These are phyloP conservation scores for Chaenogobius annularis DNA, from an alignment of 2,113 vertebrate species.

Conservation along the genomic window DNA sequence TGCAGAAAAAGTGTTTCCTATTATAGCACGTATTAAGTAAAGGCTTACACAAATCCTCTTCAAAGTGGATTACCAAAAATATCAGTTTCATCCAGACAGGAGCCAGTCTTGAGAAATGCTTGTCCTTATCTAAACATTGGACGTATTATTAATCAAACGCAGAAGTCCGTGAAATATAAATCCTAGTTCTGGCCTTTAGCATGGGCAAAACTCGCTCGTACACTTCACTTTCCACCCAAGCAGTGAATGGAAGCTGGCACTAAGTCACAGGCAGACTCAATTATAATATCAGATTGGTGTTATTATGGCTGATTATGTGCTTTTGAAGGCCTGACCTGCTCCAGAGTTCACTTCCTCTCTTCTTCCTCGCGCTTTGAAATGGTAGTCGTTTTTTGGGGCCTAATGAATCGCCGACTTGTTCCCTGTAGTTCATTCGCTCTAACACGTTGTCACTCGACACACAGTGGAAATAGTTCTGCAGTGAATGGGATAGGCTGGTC, in stretches of 20 bases:
- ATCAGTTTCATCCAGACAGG: constrained; percentile 59
- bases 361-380: constrained; percentile 68
- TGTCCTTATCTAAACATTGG: constrained; percentile 67
- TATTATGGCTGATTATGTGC: constrained; percentile 77
- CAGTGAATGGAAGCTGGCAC: constrained; percentile 62
- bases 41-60: constrained; percentile 58
- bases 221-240: constrained; percentile 66
- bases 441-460: constrained; percentile 43
- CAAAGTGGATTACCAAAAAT: constrained; percentile 65
- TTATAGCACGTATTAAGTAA: constrained; percentile 59
- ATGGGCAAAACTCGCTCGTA: constrained; percentile 41
- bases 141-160: constrained; percentile 68
- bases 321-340: constrained; percentile 67
- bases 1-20: constrained; percentile 51
- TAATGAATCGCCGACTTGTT: constrained; percentile 59
- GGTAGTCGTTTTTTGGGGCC: constrained; percentile 38
- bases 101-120: constrained; percentile 49
- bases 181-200: constrained; percentile 45
- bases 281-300: constrained; percentile 77
- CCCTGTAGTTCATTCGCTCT: constrained; percentile 43
- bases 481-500: constrained; percentile 8
- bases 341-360: constrained; percentile 65
- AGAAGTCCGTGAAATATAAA: constrained; percentile 53
- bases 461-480: background rate
- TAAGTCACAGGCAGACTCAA: constrained; percentile 61